Base-by-base conservation (phyloP, 2,797 vertebrate species). In the Eulemur mongoz region DNA sequence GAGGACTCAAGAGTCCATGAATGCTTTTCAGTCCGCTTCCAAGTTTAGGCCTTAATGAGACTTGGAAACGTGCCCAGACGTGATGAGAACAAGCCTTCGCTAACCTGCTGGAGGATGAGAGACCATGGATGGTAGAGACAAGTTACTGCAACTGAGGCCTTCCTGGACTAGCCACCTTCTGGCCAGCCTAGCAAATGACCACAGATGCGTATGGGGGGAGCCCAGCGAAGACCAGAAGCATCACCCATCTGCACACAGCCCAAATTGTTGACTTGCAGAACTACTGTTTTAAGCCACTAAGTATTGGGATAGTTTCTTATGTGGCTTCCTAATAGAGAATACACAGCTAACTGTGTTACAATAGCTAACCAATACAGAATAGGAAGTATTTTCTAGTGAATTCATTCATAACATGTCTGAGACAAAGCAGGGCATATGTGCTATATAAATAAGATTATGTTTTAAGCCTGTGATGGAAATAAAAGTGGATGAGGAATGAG, bases 381-480 rank as follows among this genome's bases (percentile, higher is more conserved):
- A 59, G 61, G 23, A 93, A 90, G 32, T 76, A 48, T 76, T 89
- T 83, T 93, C 67, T 92, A 78, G 54, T 92, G 91, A 72, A 92
- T 90, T 92, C 12, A 40, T 57, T 83, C 72, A 5, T 63, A 61
- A 83, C 15, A 12, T 85, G 7, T 52, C 63, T 92, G 65, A 93
- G 67, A 85, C 25, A 84, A 80, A 61, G 12, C 25, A 43, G 22
- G 48, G 0, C 3, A 5, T 43, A 70, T 78, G 7, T 83, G 23
- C 25, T 88, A 13, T 50, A 4, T 89, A 81, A 81, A 72, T 93
- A 88, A 92, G 40, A 78, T 52, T 20, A 40, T 76, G 59, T 87
- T 84, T 94, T 92, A 84, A 54, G n/a, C 2, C 23, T 86, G 17
- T n/a, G 30, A 6, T 59, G 17, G 57, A 91, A 81, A 78, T 86